Evolutionary conservation across 2,797 vertebrate species (phyloP), one percentile per base, ranked within the genome.

Genomic region (Ctenosaura bakeri): DNA sequence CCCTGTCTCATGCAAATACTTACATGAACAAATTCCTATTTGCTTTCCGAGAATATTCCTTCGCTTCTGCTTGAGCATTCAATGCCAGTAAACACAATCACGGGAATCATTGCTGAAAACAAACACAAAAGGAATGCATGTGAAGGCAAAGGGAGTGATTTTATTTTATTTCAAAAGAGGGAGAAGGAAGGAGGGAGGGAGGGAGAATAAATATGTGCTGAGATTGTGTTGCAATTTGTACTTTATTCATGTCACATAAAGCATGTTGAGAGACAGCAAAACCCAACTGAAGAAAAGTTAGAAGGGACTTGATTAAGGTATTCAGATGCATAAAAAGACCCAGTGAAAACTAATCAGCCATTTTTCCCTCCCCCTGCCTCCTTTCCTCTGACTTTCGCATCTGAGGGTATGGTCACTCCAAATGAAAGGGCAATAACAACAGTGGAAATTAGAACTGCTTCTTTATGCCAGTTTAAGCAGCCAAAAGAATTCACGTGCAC

Each of bases 221-320:
- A 88, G 84, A 90, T 83, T 83, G 79, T 86, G 38, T 84, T 92
- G 91, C 91, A 90, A 79, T 92, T 90, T 88, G 87, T 82, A 83
- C 50, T 71, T 90, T 71, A 83, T 88, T 90, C 89, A 90, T 83
- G 59, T 83, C 62, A 86, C 83, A 90, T 88, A 88, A 90, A 92
- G 71, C 84, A 78, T 76, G 83, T 69, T 82, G 38, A 90, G 71
- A 92, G 89, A 90, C 79, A 90, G 86, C 59, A 86, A 86, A 92
- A 90, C 73, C 50, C 74, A 79, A 83, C 86, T 71, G 71, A 62
- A 88, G 88, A 83, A 77, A 86, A 38, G 6, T 16, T 83, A 76
- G 59, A 50, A 35, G 90, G 84, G 13, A 29, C 79, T 92, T 79
- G 74, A 91, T 14, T 85, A 92, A 90, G 22, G 9, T 74, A 54